Base-by-base conservation (phyloP, 2,797 vertebrate species). In the Sebastes diaconus region DNA sequence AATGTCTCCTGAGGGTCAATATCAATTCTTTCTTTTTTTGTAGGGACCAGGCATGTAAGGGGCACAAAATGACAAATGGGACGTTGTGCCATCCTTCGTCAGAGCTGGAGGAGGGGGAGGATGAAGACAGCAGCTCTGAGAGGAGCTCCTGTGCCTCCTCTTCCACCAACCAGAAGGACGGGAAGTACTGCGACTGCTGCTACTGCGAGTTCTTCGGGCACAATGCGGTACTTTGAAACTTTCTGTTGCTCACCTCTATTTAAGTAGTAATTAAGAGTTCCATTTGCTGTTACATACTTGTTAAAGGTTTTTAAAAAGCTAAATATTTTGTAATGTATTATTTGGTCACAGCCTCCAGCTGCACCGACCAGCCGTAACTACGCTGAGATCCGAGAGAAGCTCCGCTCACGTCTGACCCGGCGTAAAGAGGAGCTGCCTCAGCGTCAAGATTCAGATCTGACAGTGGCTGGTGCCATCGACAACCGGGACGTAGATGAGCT, bases 151-250 rank as follows among this genome's bases (percentile, higher is more conserved):
- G 98, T 73, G 97, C 98, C 61, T 99, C 99, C 0, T 99, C 98
- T 63, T 99, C 99, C 76, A 98, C 97, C 77, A 99, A 98, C 90
- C 99, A 99, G 95, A 97, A 98, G 93, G 99, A 99, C 0, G 99
- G 98, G 84, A 99, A 99, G 92, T 99, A 99, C 96, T 99, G 99
- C 29, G 99, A 99, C 94, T 99, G 99, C 96, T 99, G 98, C 97
- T 99, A 99, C 97, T 99, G 99, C 97, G 98, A 99, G 95, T 99
- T 99, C 96, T 99, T 99, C 80, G 98, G 98, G 90, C 98, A 99
- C 93, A 99, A 98, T 0, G 98, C 98, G 97, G 99, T 99, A 96
- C 95, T 59, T 80, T 25, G 6, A 54, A 64, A 57, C 57, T 14
- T 70, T 60, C 54, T 64, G 4, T 39, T 66, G 9, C 22, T 6